These are phyloP conservation scores for Gymnocephalus cernua DNA, from an alignment of 2,113 vertebrate species.

Conservation along the genomic window DNA sequence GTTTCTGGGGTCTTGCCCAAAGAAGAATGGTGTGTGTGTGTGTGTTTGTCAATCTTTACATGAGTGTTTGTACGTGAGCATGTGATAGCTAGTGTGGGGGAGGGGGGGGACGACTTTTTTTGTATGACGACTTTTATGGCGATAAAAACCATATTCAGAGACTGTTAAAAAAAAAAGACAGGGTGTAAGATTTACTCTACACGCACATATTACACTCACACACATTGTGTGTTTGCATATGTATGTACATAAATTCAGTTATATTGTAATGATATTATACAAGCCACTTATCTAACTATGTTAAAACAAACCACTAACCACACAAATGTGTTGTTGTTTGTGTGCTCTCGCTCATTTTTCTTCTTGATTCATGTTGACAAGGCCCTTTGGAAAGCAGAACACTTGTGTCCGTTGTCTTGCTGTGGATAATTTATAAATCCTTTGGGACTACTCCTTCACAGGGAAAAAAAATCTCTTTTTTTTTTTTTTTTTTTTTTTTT, in stretches of 20 bases:
- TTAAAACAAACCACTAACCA: slow-evolving; percentile 88
- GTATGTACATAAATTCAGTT: slow-evolving; percentile 84
- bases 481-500: slow-evolving; percentile 60
- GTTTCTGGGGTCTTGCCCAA: slow-evolving; percentile 56
- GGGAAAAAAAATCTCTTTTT: slow-evolving; percentile 62
- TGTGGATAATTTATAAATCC: slow-evolving; percentile 83
- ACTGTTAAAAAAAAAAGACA: slow-evolving; percentile 76
- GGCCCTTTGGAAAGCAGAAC: slow-evolving; percentile 81
- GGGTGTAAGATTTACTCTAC: slow-evolving; percentile 84
- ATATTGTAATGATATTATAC: slow-evolving; percentile 83
- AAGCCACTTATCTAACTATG: slow-evolving; percentile 86
- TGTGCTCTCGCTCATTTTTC: slow-evolving; percentile 74
- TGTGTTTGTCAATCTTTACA: slow-evolving; percentile 42
- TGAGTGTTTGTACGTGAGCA: slow-evolving; percentile 58
- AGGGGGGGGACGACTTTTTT: slow-evolving; percentile 8
- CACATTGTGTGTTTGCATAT: slow-evolving; percentile 83
- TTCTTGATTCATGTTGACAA: slow-evolving; percentile 77
- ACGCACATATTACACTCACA: slow-evolving; percentile 84
- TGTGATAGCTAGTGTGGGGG: slow-evolving; percentile 10
- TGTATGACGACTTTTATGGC: slow-evolving; percentile 69
- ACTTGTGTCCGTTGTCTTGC: slow-evolving; percentile 69
- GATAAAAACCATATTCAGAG: slow-evolving; percentile 71
- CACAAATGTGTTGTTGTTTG: slow-evolving; percentile 81
- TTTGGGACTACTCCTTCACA: slow-evolving; percentile 78
- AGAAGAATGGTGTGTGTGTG: slow-evolving; percentile 53